Conservation (phyloP, 2,113 vertebrate genomes). For the Xenopus tropicalis region DNA sequence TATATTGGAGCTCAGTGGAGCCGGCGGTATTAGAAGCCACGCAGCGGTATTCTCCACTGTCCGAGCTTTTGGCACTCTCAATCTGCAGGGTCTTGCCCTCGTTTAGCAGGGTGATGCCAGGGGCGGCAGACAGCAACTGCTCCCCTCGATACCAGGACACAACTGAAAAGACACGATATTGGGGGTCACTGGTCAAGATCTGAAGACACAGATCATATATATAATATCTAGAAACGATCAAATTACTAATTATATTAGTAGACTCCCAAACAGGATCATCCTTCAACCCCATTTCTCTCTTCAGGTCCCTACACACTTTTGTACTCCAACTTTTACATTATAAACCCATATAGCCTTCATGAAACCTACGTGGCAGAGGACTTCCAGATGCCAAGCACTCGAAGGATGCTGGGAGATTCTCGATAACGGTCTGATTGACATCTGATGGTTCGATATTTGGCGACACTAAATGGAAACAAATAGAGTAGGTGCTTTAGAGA, state of each 20-base stretch:
- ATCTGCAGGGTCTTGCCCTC: slow-evolving; percentile 55
- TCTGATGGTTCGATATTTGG: slow-evolving; percentile 60
- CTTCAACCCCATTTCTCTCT: no score
- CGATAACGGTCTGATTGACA: slow-evolving; percentile 48
- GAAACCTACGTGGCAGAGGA: slow-evolving; percentile 57
- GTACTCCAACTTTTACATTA: no score
- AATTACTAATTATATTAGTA: no score
- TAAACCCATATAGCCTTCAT: no score
- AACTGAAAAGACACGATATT: slow-evolving; percentile 44
- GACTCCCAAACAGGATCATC: no score
- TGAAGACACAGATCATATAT: accelerated
- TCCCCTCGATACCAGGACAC: slow-evolving; percentile 62
- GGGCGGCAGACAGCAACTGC: slow-evolving; percentile 17
- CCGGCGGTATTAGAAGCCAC: slow-evolving; percentile 59
- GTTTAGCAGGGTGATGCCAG: slow-evolving; percentile 21
- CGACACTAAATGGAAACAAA: slow-evolving; percentile 55
- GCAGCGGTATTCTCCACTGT: slow-evolving; percentile 60
- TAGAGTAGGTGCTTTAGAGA: no score
- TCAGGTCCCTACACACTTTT: no score
- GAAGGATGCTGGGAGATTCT: slow-evolving; percentile 52
- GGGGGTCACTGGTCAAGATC: no score
- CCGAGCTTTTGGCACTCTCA: slow-evolving; percentile 6
- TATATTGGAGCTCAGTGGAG: slow-evolving; percentile 48
- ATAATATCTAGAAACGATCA: not conserved
- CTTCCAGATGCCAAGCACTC: slow-evolving; percentile 65